Evolutionary conservation across 30 jellyfish, hydroid and myxozoan species (phyloP).

Genomic region (Aurelia aurita): DNA sequence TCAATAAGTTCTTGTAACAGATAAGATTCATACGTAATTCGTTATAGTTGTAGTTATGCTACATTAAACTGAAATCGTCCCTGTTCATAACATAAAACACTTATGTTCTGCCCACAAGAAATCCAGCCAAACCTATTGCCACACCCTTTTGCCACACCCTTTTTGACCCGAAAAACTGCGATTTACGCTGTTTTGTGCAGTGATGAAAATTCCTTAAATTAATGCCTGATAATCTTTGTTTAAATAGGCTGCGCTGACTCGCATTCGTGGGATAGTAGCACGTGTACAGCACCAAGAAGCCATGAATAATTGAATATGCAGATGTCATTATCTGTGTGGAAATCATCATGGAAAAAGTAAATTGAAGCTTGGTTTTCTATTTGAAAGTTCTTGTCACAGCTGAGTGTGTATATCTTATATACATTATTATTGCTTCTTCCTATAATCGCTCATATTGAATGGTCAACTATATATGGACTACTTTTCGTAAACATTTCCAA

Average conservation of each 20-base stretch:
- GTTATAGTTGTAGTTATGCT: not conserved
- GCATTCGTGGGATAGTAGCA: conserved; percentile 93
- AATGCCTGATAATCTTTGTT: not conserved
- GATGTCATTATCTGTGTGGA: not conserved
- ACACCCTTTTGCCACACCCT: conserved; percentile 3
- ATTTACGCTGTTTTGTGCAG: not conserved
- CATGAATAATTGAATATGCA: conserved; percentile 17
- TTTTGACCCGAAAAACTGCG: not conserved
- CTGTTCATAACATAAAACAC: not conserved
- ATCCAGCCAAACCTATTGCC: not conserved
- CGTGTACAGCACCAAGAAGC: conserved; percentile 87
- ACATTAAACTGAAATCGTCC: not conserved
- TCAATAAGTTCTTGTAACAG: not conserved
- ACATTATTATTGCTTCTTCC: not conserved
- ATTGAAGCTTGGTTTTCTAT: not conserved
- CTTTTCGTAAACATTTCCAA: not conserved
- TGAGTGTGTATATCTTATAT: conserved; percentile 5
- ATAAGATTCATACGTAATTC: not conserved
- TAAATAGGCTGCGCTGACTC: conserved; percentile 87
- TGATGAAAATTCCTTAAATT: not conserved
- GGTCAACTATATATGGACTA: conserved; percentile 12
- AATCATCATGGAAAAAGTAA: not conserved
- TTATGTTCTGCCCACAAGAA: not conserved
- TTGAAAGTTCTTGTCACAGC: not conserved
- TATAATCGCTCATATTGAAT: conserved; percentile 44